Percentiles rank a stretch among this genome's conserved stretches.
Evolutionary conservation across 2,888 invertebrate genomes (phyloP).

Genomic region (Oscheius myriophilus): DNA sequence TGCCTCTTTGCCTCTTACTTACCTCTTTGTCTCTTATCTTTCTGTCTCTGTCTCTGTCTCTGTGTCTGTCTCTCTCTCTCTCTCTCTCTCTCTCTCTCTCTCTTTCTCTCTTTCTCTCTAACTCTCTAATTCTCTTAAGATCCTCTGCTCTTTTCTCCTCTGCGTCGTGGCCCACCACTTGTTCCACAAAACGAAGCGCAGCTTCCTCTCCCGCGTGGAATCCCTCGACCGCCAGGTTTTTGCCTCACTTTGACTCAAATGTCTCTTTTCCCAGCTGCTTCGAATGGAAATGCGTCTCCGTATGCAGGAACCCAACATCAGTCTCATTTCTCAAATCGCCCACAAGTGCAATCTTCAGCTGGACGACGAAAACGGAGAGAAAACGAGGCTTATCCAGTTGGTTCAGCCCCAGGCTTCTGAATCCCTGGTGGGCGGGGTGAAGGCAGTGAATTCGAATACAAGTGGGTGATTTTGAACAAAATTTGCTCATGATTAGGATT

Average conservation of each 20-base stretch:
- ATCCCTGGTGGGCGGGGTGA: too few species aligned
- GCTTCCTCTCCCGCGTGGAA: constrained; percentile 4
- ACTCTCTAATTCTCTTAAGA: neutral
- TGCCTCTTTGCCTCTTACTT: too few species aligned
- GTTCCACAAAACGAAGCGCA: neutral
- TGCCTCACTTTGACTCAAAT: too few species aligned
- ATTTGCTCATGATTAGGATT: too few species aligned
- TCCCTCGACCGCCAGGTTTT: constrained; percentile 1
- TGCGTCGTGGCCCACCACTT: neutral
- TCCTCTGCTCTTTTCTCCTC: constrained; percentile 10
- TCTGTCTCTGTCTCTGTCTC: too few species aligned
- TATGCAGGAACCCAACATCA: constrained; percentile 20
- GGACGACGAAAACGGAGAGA: constrained; percentile 10
- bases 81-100: too few species aligned
- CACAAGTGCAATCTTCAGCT: constrained; percentile 14
- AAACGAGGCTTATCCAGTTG: constrained; percentile 1
- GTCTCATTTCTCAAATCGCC: constrained; percentile 5
- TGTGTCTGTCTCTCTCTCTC: neutral
- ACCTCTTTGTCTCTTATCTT: too few species aligned
- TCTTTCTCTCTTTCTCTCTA: too few species aligned
- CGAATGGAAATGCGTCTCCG: constrained; percentile 14
- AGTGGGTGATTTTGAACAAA: too few species aligned
- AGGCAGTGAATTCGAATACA: too few species aligned
- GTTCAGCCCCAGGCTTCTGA: neutral
- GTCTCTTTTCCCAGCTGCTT: neutral